Percentiles rank a stretch among this genome's conserved stretches.
Evolutionary conservation across 2,113 vertebrate species (phyloP).

Genomic region (Callopanchax toddi): DNA sequence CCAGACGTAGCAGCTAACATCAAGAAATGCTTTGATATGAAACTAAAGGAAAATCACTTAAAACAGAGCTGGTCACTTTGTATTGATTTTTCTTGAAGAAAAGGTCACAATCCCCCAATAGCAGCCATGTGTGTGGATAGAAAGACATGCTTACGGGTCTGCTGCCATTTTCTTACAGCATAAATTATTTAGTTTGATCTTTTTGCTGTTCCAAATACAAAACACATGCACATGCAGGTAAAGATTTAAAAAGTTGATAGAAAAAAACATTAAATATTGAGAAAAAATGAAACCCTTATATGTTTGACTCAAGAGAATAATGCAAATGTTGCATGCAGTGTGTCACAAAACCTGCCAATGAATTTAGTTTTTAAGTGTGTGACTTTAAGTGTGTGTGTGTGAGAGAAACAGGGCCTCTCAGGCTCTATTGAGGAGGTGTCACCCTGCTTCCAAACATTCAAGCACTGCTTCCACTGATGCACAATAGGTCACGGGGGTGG

Average conservation of each 20-base stretch:
- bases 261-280: no score
- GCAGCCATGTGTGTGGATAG: no score
- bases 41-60: constrained; percentile 25
- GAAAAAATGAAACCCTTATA: constrained; percentile 1
- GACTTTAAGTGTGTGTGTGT: background rate
- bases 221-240: background rate
- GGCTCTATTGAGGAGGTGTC: constrained; percentile 56
- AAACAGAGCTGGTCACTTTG: constrained; percentile 7
- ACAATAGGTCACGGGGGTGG: constrained; percentile 42
- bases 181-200: no score
- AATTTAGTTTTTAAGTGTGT: constrained; percentile 5
- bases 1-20: background rate
- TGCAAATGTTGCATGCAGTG: constrained; percentile 39
- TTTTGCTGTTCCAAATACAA: background rate
- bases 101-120: constrained; percentile 29
- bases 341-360: constrained; percentile 28
- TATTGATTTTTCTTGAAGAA: constrained; percentile 16
- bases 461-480: constrained; percentile 43
- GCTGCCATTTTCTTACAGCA: no score
- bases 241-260: constrained; percentile 6
- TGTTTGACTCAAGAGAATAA: constrained; percentile 10
- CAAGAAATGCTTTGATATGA: constrained; percentile 8
- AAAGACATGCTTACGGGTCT: background rate
- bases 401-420: constrained; percentile 27
- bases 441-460: constrained; percentile 58